Evolutionary conservation across 2,113 vertebrate species (phyloP).

Genomic region (Probosciger aterrimus): DNA sequence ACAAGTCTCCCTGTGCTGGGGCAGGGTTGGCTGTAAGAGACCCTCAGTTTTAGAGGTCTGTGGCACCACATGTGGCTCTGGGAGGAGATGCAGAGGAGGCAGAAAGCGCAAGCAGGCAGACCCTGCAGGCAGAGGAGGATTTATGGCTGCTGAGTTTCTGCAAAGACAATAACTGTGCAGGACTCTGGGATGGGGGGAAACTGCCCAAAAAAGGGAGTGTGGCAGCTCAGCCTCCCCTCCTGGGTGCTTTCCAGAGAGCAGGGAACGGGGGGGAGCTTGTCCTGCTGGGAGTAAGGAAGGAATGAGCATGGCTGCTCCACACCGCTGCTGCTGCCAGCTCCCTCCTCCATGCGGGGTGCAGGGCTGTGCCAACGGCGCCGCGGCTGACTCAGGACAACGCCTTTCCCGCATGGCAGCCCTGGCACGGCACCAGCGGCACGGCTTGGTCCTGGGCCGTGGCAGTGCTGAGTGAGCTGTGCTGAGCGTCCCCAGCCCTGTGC

Average conservation of each 20-base stretch:
- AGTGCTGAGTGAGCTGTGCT: background rate
- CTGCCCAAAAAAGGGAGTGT: background rate
- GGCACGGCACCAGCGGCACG: fast-evolving
- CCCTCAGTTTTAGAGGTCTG: background rate
- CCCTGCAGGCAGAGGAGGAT: background rate
- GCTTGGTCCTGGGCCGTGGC: fast-evolving
- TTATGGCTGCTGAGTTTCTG: background rate
- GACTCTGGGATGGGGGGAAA: background rate
- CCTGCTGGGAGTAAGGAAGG: background rate
- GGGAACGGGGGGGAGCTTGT: background rate
- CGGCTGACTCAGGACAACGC: background rate
- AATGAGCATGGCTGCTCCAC: background rate
- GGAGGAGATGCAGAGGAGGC: background rate
- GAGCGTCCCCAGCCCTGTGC: background rate
- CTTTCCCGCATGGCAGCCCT: background rate
- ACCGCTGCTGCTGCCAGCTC: fast-evolving
- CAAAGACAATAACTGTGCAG: background rate
- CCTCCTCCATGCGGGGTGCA: fast-evolving
- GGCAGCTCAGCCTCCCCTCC: background rate
- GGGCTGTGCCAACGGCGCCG: background rate
- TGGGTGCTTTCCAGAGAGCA: background rate
- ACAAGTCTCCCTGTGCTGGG: background rate
- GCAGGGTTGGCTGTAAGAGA: background rate
- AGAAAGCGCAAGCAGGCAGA: background rate
- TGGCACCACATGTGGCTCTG: fast-evolving